phyloP scores from a whole-genome alignment of 2,797 vertebrate species.

The Urocyon cinereoargenteus region DNA sequence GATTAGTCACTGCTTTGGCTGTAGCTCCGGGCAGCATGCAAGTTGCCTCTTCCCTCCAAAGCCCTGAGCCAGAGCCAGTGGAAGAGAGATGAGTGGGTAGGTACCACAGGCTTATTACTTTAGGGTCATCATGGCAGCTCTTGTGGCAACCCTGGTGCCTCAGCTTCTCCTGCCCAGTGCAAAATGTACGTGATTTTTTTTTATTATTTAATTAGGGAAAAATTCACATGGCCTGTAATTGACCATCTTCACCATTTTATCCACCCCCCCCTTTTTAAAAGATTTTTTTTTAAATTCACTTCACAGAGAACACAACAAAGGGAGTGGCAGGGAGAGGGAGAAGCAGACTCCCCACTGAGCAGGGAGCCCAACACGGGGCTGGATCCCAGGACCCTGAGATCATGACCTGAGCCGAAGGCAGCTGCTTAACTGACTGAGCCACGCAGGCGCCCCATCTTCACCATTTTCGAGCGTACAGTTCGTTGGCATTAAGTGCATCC shows the following conservation, averaged over 20 bases:
- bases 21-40: neutral
- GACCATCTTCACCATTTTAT: neutral
- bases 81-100: neutral
- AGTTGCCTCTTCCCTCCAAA: neutral
- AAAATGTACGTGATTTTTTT: too few species aligned
- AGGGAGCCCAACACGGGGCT: too few species aligned
- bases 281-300: too few species aligned
- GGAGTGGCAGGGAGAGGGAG: too few species aligned
- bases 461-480: neutral
- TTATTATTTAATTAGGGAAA: neutral
- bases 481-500: neutral
- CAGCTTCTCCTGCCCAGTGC: neutral
- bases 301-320: too few species aligned
- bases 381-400: too few species aligned
- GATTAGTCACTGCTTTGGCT: conserved; percentile 60
- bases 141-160: accelerated
- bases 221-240: neutral
- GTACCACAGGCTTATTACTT: accelerated
- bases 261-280: too few species aligned
- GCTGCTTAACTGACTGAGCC: too few species aligned
- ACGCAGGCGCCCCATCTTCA: too few species aligned
- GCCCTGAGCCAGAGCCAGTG: neutral
- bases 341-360: too few species aligned
- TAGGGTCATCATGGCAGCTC: accelerated
- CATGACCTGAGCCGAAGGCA: too few species aligned